Evolutionary conservation across 2,888 invertebrate species (phyloP).

Genomic region (Metallyticus violacea): DNA sequence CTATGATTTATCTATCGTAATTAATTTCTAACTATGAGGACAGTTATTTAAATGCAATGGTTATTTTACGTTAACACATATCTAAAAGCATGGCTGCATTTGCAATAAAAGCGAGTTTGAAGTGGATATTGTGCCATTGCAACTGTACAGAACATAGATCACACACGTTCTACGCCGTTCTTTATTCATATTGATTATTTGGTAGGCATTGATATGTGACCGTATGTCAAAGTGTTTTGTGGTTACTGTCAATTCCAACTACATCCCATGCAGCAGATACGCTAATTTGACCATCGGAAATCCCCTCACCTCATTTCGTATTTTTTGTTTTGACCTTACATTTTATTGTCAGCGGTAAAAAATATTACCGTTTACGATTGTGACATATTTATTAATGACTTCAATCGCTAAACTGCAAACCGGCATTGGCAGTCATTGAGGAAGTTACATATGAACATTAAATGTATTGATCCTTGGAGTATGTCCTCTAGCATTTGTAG

Average conservation of each 20-base stretch:
- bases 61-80: too few relatives aligned
- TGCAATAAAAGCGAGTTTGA: too few relatives aligned
- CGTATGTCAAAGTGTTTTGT: background rate
- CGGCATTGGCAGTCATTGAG: background rate
- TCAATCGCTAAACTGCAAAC: background rate
- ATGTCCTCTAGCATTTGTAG: too few relatives aligned
- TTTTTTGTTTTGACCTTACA: background rate
- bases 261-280: background rate
- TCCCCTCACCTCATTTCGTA: background rate
- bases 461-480: background rate
- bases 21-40: too few relatives aligned
- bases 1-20: too few relatives aligned
- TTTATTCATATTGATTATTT: background rate
- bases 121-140: too few relatives aligned
- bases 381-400: background rate
- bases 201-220: background rate
- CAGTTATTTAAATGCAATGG: too few relatives aligned
- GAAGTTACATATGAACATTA: background rate
- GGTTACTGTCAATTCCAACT: conserved; percentile 2
- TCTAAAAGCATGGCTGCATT: too few relatives aligned
- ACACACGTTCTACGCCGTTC: background rate
- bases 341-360: background rate
- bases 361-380: background rate
- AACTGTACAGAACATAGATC: background rate
- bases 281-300: background rate